Evolutionary conservation across 2,797 vertebrate species (phyloP), one percentile per base, ranked within the genome.

Genomic region (Sphaeramia orbicularis): DNA sequence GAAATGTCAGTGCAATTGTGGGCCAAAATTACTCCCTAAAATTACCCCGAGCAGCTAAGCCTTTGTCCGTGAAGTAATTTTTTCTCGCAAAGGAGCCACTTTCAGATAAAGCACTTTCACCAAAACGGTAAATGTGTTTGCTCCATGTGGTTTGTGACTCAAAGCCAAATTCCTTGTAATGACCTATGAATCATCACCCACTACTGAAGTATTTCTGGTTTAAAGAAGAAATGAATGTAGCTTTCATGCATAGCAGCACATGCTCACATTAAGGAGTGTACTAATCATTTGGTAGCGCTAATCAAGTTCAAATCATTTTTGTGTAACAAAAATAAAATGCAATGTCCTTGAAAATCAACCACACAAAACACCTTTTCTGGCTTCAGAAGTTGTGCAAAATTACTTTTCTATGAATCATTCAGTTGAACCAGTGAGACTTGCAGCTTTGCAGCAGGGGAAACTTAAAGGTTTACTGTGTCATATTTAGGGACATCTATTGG

Each of bases 131-230:
- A 47, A 32, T 6, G 36, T 0, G 13, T 61, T 27, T 64, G 6
- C 10, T 4, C 19, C 6, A 10, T 70, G 65, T 35, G 16, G 4
- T 53, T 58, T 27, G 24, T 6, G 49, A 50, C 15, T 43, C 14
- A 6, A 18, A 43, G 16, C 7, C 43, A 21, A 21, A 24, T 18
- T 40, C 4, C 37, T 21, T 7, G 7, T 1, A 10, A n/a, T 15
- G 11, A 7, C 3, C 21, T 11, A 47, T 81, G 66, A 78, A 60
- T 65, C 63, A 72, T 70, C 37, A 64, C 12, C 7, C 41, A 24
- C 45, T 65, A 10, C 40, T 62, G 10, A 76, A 10, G 43, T 1
- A 66, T 69, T 72, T 71, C 36, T 24, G 16, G 32, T n/a, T 38
- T 35, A 27, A 58, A 0, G 10, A 60, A 42, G 52, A 76, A 56